Conservation (phyloP, 2,113 vertebrate species). For the Eleginops maclovinus region DNA sequence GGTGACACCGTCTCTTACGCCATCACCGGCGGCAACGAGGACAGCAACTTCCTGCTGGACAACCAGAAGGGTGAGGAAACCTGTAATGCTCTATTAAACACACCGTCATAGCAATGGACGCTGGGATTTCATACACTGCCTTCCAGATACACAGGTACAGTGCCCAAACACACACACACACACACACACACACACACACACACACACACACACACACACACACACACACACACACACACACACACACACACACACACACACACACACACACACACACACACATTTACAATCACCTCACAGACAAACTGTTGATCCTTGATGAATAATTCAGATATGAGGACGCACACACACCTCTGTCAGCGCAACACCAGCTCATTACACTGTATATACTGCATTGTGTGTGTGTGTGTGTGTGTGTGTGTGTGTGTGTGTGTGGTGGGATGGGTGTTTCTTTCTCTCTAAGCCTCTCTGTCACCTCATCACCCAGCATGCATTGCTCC, state of each 20-base stretch:
- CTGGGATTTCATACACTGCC: too few species aligned
- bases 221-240: not conserved
- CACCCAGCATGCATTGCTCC: conserved; percentile 60
- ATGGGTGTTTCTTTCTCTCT: conserved; percentile 10
- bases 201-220: conserved; percentile 11
- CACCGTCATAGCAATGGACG: too few species aligned
- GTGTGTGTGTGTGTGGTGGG: conserved; percentile 1
- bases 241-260: conserved; percentile 22
- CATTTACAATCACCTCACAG: conserved; percentile 10
- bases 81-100: too few species aligned
- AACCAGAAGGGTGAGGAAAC: conserved; percentile 87
- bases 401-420: conserved; percentile 6
- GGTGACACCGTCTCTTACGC: conserved; percentile 89
- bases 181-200: conserved; percentile 12
- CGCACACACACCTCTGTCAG: not conserved
- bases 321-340: conserved; percentile 12
- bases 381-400: not conserved
- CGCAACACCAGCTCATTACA: not conserved
- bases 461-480: conserved; percentile 67
- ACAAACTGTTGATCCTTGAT: conserved; percentile 15
- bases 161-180: conserved; percentile 13
- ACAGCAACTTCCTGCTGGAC: conserved; percentile 92
- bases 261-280: conserved; percentile 37
- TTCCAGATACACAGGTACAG: too few species aligned
- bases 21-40: conserved; percentile 90